A percentile compares a stretch with the other conserved stretches of the same genome.
Conservation (phyloP, 2,113 vertebrate genomes). For the Synchiropus splendidus region DNA sequence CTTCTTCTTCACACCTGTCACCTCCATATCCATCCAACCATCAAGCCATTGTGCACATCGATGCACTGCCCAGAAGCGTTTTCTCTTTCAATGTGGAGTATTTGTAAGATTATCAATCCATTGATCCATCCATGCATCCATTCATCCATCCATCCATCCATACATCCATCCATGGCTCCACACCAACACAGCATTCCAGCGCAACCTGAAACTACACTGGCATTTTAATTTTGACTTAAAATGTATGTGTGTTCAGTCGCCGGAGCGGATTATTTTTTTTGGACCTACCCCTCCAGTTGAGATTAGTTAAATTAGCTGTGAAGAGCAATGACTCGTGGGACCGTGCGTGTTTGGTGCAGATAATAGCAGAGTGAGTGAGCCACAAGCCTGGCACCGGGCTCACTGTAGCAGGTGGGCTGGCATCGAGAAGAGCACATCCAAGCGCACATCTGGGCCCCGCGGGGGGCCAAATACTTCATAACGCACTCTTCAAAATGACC, state of each 20-base stretch:
- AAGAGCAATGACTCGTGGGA: conserved; percentile 59
- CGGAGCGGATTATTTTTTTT: conserved; percentile 49
- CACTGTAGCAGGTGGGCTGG: conserved; percentile 61
- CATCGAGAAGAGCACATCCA: conserved; percentile 41
- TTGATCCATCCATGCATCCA: too few relatives aligned
- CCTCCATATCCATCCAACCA: too few relatives aligned
- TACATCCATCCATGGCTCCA: not conserved
- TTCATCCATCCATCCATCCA: too few relatives aligned
- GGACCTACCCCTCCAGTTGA: conserved; percentile 53
- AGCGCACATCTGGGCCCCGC: conserved; percentile 57
- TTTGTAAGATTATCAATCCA: too few relatives aligned
- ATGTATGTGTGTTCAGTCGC: conserved; percentile 35
- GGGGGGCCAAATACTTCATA: conserved; percentile 50
- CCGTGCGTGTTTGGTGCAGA: conserved; percentile 54
- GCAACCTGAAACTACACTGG: conserved; percentile 4
- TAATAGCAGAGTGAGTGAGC: conserved; percentile 51
- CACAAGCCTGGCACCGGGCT: conserved; percentile 37
- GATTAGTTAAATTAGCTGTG: conserved; percentile 68
- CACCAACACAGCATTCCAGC: not conserved
- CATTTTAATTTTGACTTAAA: conserved; percentile 33
- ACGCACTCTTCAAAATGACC: conserved; percentile 45
- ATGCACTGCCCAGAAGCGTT: too few relatives aligned
- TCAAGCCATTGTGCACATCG: too few relatives aligned
- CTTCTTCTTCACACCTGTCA: too few relatives aligned
- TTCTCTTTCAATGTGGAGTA: too few relatives aligned